A percentile compares a stretch with the other conserved stretches of the same genome.
phyloP scores from a whole-genome alignment of 2,888 invertebrate genomes.

The Mellilla xanthometata region DNA sequence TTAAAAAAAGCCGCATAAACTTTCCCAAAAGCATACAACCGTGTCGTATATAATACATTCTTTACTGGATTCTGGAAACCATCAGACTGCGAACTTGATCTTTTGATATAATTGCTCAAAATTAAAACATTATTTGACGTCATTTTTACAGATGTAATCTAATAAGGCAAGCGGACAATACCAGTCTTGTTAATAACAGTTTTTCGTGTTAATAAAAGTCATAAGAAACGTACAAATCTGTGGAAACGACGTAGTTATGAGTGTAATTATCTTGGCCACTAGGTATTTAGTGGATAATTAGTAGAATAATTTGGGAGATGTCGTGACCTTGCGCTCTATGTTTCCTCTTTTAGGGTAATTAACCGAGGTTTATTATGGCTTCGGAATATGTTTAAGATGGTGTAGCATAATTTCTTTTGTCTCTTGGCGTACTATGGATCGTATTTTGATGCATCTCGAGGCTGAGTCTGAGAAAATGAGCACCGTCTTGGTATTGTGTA shows the following conservation, averaged over 20 bases:
- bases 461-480: too few relatives aligned
- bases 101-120: constrained; percentile 12
- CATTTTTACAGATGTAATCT: constrained; percentile 1
- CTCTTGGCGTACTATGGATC: too few relatives aligned
- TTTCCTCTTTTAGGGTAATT: constrained; percentile 43
- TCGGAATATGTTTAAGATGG: constrained; percentile 14
- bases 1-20: too few relatives aligned
- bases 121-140: constrained; percentile 3
- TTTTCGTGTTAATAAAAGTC: constrained; percentile 29
- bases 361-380: constrained; percentile 24
- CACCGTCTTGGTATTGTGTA: too few relatives aligned
- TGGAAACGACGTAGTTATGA: constrained; percentile 23
- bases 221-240: constrained; percentile 34
- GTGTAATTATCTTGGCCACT: constrained; percentile 27
- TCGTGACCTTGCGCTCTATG: constrained; percentile 38
- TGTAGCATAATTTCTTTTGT: constrained; percentile 25
- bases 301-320: constrained; percentile 20
- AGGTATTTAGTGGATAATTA: constrained; percentile 29
- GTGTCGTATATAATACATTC: too few relatives aligned
- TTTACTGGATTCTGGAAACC: constrained; percentile 3
- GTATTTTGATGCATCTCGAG: too few relatives aligned
- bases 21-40: too few relatives aligned
- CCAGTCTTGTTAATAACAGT: constrained; percentile 15
- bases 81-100: constrained; percentile 2
- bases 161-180: constrained; percentile 13